Percentiles rank a stretch among this genome's conserved stretches.
Evolutionary conservation across 2,113 vertebrate species (phyloP).

Genomic region (Promerops cafer): DNA sequence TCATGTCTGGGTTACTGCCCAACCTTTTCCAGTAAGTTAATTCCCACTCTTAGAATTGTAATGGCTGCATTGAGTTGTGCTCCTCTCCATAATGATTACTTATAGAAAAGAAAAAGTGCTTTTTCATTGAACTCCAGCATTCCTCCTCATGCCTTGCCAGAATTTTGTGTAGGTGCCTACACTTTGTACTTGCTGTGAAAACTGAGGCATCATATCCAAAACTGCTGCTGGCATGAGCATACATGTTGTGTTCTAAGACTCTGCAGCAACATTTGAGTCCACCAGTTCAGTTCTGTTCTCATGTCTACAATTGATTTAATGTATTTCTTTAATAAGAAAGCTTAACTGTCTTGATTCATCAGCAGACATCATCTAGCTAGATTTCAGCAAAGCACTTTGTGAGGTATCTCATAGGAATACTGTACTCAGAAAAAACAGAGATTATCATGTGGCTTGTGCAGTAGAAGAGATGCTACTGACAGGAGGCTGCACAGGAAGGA

Average conservation of each 20-base stretch:
- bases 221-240: neutral
- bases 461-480: neutral
- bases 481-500: neutral
- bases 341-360: neutral
- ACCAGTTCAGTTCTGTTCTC: neutral
- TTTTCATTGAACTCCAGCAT: neutral
- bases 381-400: neutral
- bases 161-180: neutral
- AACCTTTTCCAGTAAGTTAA: slow-evolving; percentile 32
- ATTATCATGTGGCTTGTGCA: neutral
- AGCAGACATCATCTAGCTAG: neutral
- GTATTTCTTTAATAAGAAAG: neutral
- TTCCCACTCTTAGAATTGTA: slow-evolving; percentile 13
- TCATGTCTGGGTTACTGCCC: slow-evolving; percentile 3
- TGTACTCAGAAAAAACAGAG: neutral
- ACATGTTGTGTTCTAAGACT: neutral
- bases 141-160: neutral
- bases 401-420: neutral
- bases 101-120: neutral
- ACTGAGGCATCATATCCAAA: neutral
- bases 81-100: neutral
- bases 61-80: neutral
- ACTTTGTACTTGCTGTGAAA: neutral
- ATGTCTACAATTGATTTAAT: neutral
- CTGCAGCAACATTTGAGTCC: neutral